Evolutionary conservation across 1,140 invertebrate species (phyloP).

Genomic region (Ylistrum balloti): DNA sequence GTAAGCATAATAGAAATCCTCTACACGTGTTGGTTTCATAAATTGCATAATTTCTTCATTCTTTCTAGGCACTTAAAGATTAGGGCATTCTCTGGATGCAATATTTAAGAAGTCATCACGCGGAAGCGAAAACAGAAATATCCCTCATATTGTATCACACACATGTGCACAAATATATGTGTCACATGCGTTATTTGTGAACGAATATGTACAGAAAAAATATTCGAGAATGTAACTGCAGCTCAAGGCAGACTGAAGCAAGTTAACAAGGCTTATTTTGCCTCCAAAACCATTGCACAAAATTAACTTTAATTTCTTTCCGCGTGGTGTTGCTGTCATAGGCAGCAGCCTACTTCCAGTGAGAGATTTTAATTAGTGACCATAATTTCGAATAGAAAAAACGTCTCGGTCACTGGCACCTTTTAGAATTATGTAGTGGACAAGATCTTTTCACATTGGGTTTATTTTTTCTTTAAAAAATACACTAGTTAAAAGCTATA

Average conservation of each 20-base stretch:
- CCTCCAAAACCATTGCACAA: too few species aligned
- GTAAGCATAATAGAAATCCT: background rate
- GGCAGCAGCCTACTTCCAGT: background rate
- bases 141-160: too few species aligned
- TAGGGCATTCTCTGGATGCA: background rate
- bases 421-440: slow-evolving; percentile 18
- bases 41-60: slow-evolving; percentile 12
- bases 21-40: background rate
- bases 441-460: slow-evolving; percentile 5
- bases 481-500: slow-evolving; percentile 28
- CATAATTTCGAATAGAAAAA: background rate
- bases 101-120: background rate
- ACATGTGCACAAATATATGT: too few species aligned
- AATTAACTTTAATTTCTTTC: background rate
- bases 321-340: background rate
- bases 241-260: background rate
- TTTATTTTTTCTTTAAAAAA: slow-evolving; percentile 4
- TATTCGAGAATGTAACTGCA: background rate
- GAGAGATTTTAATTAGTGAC: background rate
- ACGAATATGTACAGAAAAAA: too few species aligned
- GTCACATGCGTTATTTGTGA: too few species aligned
- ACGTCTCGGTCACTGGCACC: background rate
- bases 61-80: slow-evolving; percentile 9
- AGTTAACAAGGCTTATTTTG: background rate
- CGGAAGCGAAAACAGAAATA: too few species aligned